Base-by-base conservation (phyloP, 2,888 invertebrate genomes). In the Caenorhabditis sp. region DNA sequence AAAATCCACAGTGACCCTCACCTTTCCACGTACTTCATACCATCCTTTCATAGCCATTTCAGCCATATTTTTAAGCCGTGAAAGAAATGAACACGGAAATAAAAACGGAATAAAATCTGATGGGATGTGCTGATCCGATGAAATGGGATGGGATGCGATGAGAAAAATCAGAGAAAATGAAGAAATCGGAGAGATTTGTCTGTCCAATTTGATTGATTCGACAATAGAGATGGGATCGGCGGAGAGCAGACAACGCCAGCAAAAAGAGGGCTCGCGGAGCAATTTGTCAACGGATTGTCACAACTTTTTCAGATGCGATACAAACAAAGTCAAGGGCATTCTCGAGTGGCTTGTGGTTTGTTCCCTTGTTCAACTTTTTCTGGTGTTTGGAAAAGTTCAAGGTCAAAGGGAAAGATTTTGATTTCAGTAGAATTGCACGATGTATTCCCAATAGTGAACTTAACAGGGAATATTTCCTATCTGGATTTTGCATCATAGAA, bases 21-120 rank as follows among this genome's bases (percentile, higher is more conserved):
- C 26, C 26, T 26, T 4, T 26, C 26, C 22, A 9, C 26, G 24
- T 11, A 48, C 24, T 48, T 55, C 55, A 15, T 55, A 55, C 55
- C 55, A 55, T 55, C 55, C 55, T 55, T 55, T 55, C 37, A 55
- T 35, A 15, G 22, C 26, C 8, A 17, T 32, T 52, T 46, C 46
- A 20, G 52, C 15, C 2, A 20, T 43, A 17, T 20, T 43, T 15
- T 9, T 17, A 43, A n/a, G 15, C 9, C 6, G 15, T 7, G 13
- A 32, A 17, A 20, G 11, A 11, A 32, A 30, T 9, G 32, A 32
- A 32, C 30, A 32, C 30, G 26, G 26, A 17, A 52, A 15, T 20
- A 17, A 32, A 1, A 32, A 52, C 32, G 9, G 5, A 52, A 35
- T 35, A 52, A 52, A 52, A 52, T 32, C 26, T 11, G 24, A 46